Base-by-base conservation (phyloP, 35 echinoderm and acorn worm species). In the Acanthaster planci region DNA sequence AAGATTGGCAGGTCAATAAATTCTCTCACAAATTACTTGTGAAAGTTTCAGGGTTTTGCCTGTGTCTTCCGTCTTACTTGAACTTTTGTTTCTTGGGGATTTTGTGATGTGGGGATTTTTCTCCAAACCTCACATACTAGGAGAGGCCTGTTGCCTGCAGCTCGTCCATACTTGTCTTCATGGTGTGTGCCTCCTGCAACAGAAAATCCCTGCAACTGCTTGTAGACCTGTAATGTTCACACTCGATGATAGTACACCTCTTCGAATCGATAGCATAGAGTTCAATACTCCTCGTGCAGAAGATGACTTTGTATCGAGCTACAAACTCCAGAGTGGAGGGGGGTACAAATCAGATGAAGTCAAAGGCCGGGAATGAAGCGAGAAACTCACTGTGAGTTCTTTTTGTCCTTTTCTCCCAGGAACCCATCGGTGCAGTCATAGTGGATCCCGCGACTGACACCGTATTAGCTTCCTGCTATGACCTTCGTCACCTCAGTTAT, bases 361-460 rank as follows among this genome's bases (percentile, higher is more conserved):
- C 55, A 57, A 14, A 57, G 12, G 55, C 22, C 55, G 12, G 22
- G 55, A 57, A 57, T n/a, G 22, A 22, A 14, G 12, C 22, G 55
- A 14, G 12, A 57, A n/a, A n/a, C n/a, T n/a, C 18, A 68, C 12
- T 47, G 42, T 47, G 7, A 67, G 8, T n/a, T 67, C 8, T 0
- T n/a, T 34, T 77, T 83, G 19, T 64, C 58, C 39, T 87, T 7
- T 27, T 58, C 0, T 54, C 64, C 7, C 80, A 97, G 95, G 34
- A 36, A 80, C 76, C 85, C 34, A 84, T 94, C 68, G 96, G 92
- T 29, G 92, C 92, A 53, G 85, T 91, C 2, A 83, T 99, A 32
- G 86, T 99, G 12, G 80, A 94, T 76, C 92, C 96, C 50, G 55
- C 57, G 9, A 82, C 50, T 37, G 60, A 90, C 59, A 83, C 85